Evolutionary conservation across 1,140 invertebrate species (phyloP).

Genomic region (Ceratitis capitata): DNA sequence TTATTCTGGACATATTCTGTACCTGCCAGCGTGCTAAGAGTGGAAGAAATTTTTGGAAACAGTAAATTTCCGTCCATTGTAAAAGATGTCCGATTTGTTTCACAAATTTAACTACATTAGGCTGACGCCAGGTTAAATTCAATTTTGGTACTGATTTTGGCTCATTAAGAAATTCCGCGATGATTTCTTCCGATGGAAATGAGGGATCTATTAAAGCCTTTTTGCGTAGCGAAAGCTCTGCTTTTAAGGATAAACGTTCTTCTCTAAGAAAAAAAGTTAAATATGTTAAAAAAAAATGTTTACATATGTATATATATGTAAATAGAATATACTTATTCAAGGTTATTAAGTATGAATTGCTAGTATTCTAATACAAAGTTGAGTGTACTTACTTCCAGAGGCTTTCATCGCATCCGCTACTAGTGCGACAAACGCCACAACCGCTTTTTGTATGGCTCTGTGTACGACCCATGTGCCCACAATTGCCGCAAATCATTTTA

Average conservation of each 20-base stretch:
- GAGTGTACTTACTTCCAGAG: conserved; percentile 69
- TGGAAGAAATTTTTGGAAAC: conserved; percentile 81
- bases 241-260: conserved; percentile 71
- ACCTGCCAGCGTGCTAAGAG: conserved; percentile 77
- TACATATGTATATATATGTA: not conserved
- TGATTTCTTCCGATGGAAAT: conserved; percentile 78
- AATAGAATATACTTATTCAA: not conserved
- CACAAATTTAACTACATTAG: conserved; percentile 76
- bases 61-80: conserved; percentile 79
- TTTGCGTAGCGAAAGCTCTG: conserved; percentile 75
- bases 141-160: conserved; percentile 67
- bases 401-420: conserved; percentile 70
- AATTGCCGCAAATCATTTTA: conserved; percentile 73
- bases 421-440: conserved; percentile 71
- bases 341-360: not conserved
- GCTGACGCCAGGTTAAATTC: conserved; percentile 72
- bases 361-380: not conserved
- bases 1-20: conserved; percentile 42
- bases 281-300: not conserved
- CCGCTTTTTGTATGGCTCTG: conserved; percentile 72
- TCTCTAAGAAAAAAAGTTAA: conserved; percentile 66
- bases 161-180: conserved; percentile 77
- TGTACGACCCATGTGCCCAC: conserved; percentile 74
- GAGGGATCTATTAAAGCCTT: conserved; percentile 73
- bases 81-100: conserved; percentile 74